Evolutionary conservation across 1,140 invertebrate species (phyloP).

Genomic region (Xylocopa sonorina): DNA sequence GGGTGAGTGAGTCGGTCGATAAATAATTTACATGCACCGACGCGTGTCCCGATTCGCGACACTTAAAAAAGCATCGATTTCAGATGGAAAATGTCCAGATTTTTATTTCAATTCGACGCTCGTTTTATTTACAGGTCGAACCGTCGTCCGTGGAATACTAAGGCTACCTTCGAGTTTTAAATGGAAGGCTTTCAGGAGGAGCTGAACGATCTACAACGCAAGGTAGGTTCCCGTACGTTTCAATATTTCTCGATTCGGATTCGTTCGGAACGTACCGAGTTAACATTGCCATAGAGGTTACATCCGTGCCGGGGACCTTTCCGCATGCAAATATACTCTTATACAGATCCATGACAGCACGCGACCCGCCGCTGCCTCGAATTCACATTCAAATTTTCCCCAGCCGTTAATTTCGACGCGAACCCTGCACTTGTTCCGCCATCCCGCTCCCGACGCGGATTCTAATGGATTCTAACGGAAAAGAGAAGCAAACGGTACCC

Average conservation of each 20-base stretch:
- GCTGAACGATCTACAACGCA: conserved; percentile 19
- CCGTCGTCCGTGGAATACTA: conserved; percentile 3
- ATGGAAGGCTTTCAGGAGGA: conserved; percentile 25
- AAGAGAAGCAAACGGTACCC: conserved; percentile 18
- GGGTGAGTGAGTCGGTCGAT: neutral
- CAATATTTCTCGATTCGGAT: neutral
- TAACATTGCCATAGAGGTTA: conserved; percentile 42
- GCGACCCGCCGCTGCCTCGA: conserved; percentile 66
- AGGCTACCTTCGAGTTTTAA: conserved; percentile 22
- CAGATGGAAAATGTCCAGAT: neutral
- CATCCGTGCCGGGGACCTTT: conserved; percentile 42
- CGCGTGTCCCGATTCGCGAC: too few species aligned
- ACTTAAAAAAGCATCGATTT: neutral
- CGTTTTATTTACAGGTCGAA: conserved; percentile 23
- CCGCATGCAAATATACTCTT: conserved; percentile 56
- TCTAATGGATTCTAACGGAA: neutral
- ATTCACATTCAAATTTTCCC: conserved; percentile 70
- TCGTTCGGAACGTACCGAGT: neutral
- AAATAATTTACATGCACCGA: too few species aligned
- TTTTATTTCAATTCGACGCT: neutral
- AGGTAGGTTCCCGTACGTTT: neutral
- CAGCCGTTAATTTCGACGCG: conserved; percentile 62
- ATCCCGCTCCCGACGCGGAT: too few species aligned
- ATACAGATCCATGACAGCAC: conserved; percentile 67
- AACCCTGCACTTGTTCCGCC: conserved; percentile 60